Base-by-base conservation (phyloP, 2,888 invertebrate genomes). In the Gortyna flavago region DNA sequence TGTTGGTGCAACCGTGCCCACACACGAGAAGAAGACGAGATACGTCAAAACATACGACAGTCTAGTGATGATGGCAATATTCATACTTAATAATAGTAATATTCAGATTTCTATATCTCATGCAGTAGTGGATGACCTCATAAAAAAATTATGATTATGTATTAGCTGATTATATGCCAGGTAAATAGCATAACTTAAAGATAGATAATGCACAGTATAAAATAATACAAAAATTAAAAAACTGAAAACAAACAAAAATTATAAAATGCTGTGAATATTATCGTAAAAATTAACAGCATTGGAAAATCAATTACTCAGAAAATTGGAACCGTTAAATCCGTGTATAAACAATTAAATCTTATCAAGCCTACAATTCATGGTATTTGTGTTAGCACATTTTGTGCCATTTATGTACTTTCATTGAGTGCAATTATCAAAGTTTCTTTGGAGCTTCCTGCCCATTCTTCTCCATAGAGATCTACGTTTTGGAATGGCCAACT, bases 261-360 rank as follows among this genome's bases (percentile, higher is more conserved):
- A n/a, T 16, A 9, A 41, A 71, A 66, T 66, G 48, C 18, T 29
- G 41, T 32, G 29, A 70, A 16, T 16, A 54, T 18, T 18, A 29
- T 48, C n/a, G 29, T 18, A 69, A 38, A 76, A 51, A 51, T 79
- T 70, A 77, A 77, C 77, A 79, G 61, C 68, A n/a, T 70, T 59
- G 44, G 3, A 0, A 68, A 84, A 88, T 73, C 81, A 78, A 88
- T 87, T 86, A 84, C 29, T 57, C 44, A 61, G 67, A 64, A 78
- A 88, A 88, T 88, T 79, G 66, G 32, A 72, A 48, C 16, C 54
- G 57, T 75, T 73, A 66, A 72, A 79, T 65, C 57, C 16, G 25
- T 66, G 38, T 66, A 54, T 68, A 80, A 73, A 68, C 79, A 70
- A 80, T 78, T 66, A 71, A 82, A 78, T 65, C 59, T 81, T 81